These are phyloP conservation scores for Bubo blakistoni DNA, from an alignment of 2,113 vertebrate genomes.

Conservation along the genomic window DNA sequence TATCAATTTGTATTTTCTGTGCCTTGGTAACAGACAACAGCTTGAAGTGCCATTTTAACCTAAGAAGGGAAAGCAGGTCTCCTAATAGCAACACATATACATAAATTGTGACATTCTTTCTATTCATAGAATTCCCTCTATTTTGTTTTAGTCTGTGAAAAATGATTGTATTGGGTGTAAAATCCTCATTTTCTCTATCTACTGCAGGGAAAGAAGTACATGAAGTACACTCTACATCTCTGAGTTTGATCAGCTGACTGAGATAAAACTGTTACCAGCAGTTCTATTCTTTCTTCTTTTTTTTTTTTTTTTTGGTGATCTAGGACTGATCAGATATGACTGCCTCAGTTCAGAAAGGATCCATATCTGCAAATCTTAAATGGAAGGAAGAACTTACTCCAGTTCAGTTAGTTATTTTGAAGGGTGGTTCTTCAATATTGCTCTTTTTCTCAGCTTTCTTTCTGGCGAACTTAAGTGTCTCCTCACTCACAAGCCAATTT, in stretches of 20 bases:
- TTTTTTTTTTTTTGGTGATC: neutral
- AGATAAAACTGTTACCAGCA: neutral
- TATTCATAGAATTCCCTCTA: neutral
- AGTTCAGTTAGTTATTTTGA: neutral
- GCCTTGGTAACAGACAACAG: neutral
- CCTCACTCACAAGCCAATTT: neutral
- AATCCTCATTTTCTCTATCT: neutral
- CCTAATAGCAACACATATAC: neutral
- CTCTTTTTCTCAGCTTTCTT: neutral
- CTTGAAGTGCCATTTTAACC: neutral
- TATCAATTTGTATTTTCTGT: neutral
- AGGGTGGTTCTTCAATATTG: neutral
- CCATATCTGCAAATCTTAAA: neutral
- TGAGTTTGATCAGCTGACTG: neutral
- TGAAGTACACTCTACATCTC: neutral
- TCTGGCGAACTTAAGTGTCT: neutral
- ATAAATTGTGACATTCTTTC: neutral
- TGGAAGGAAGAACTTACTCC: neutral
- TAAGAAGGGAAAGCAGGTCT: neutral
- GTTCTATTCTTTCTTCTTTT: neutral
- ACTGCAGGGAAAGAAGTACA: neutral
- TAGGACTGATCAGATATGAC: neutral
- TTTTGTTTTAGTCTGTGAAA: neutral
- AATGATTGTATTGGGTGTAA: neutral
- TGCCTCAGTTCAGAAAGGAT: neutral